A percentile compares a stretch with the other conserved stretches of the same genome.
Evolutionary conservation across 2,113 vertebrate genomes (phyloP).

Genomic region (Oriolus oriolus): DNA sequence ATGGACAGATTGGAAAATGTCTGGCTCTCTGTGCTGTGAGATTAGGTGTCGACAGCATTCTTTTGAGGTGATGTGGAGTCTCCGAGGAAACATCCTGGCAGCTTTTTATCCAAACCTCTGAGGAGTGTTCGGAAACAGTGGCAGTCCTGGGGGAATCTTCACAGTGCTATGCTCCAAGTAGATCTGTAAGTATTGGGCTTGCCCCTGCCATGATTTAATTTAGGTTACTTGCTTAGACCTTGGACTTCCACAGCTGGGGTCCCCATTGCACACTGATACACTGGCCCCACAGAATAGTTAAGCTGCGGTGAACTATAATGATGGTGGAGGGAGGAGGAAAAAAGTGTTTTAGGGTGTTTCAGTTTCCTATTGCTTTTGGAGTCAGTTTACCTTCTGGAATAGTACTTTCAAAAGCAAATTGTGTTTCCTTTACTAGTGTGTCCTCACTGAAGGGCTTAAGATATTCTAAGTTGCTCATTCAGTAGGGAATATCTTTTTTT

Average conservation of each 20-base stretch:
- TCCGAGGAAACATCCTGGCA: not conserved
- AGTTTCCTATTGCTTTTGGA: not conserved
- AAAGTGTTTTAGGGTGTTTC: not conserved
- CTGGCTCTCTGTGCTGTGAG: not conserved
- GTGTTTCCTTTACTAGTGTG: not conserved
- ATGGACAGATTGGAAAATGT: not conserved
- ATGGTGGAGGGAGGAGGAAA: not conserved
- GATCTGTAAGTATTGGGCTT: not conserved
- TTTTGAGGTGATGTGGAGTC: not conserved
- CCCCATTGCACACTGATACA: rapidly evolving
- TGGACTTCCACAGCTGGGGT: not conserved
- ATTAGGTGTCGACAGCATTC: not conserved
- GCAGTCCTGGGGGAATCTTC: not conserved
- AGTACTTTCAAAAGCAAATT: not conserved
- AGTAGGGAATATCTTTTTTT: not conserved
- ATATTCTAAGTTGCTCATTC: not conserved
- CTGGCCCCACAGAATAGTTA: not conserved
- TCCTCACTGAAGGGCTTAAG: not conserved
- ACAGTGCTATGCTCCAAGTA: not conserved
- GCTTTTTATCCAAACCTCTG: not conserved
- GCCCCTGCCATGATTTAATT: not conserved
- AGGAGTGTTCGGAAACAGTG: not conserved
- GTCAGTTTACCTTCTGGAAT: not conserved
- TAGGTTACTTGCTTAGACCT: not conserved
- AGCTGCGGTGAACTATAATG: not conserved